Base-by-base conservation (phyloP, 92 coral and sea anemone species). In the Parazoanthus atlanticus region DNA sequence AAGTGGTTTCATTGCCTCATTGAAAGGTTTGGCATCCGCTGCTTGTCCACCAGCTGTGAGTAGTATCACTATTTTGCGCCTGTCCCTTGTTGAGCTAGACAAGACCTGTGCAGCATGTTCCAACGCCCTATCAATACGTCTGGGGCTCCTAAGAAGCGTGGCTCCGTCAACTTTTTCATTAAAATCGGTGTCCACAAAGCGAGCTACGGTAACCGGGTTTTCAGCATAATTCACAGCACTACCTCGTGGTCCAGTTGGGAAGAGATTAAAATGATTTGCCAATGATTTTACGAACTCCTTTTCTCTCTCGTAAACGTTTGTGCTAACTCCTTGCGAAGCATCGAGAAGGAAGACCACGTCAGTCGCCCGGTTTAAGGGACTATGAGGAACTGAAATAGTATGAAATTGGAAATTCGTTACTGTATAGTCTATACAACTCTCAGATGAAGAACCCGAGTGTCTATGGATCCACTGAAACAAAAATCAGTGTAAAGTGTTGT, bases 41-140 rank as follows among this genome's bases (percentile, higher is more conserved):
- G 85, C 71, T 16, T 88, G 76, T 80, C 31, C 80, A 21, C 92
- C 88, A 21, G 80, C 92, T 11, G 92, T 90, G n/a, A 90, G 81
- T 26, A 90, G 76, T 40, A 90, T 47, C 46, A 90, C 90, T 41
- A 90, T 64, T 61, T 90, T 90, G 23, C 81, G 90, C 8, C 76
- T 69, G 13, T 88, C 78, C 46, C 65, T 54, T 41, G 77, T 26
- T n/a, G 92, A 67, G 8, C 76, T 19, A 13, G 74, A 23, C 17
- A 85, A 66, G 19, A 90, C 61, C 69, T 80, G 58, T 58, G 79
- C 80, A 26, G 86, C 90, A 21, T 79, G 81, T 31, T 79, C 72
- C 58, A 90, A 72, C 17, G 90, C 92, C 54, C 73, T 81, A 26
- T 81, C 85, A 70, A 81, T 58, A 34, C 74, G 71, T 21, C 85